Base-by-base conservation (phyloP, 2,113 vertebrate genomes). In the Machaerirhynchus nigripectus region DNA sequence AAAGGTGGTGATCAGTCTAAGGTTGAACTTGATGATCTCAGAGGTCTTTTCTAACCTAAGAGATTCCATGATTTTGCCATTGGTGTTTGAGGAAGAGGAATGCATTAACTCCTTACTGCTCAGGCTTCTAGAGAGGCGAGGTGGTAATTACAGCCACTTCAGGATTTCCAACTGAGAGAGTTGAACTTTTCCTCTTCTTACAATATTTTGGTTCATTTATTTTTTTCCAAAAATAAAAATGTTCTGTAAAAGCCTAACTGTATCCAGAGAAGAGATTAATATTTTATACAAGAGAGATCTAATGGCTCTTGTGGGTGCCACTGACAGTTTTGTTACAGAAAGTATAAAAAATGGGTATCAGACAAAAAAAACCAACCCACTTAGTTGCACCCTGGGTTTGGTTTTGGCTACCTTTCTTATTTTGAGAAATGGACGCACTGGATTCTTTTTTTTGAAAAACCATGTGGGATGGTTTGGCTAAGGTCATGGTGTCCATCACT, bases 401-500 rank as follows among this genome's bases (percentile, higher is more conserved):
- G 4, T 61, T 88, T 52, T 13, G 3, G 2, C 3, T 89, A 6
- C 7, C 4, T 42, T 57, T 84, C 7, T 44, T 67, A 26, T 60
- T 46, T 49, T 24, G 8, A 73, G 33, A 23, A 57, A 6, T 8
- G 52, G 1, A 6, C 56, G 7, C 23, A 33, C 1, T 44, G 6
- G 6, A n/a, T 44, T 21, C 1, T 6, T 80, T 93, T 5, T 80
- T 93, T 70, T 49, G 19, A 56, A 87, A 35, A 3, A 50, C 1
- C 2, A 2, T 13, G 14, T 31, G 4, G 13, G 13, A 42, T 56
- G 19, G 5, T 11, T 35, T 79, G 37, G 10, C 9, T 13, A 27
- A 49, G 3, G 10, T 30, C 0, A 0, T 15, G 14, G 7, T 65
- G 16, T 53, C 13, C 7, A 5, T 67, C 8, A 23, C 11, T 37